Conservation (phyloP, 1,140 invertebrate species). For the Triops longicaudatus region DNA sequence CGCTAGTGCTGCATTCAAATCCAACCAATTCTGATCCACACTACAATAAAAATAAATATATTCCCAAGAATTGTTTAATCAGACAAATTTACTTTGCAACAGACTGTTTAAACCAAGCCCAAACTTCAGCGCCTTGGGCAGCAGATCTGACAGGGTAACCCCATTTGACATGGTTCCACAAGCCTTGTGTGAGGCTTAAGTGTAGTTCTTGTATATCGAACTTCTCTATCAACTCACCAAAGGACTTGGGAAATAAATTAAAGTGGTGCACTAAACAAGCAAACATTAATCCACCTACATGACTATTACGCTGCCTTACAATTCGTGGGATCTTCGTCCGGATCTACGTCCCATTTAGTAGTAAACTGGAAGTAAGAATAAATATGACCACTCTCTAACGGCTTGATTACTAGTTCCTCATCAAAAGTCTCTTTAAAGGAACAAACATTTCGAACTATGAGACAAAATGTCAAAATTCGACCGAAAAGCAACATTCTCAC, state of each 20-base stretch:
- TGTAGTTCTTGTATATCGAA: constrained; percentile 84
- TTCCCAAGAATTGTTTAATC: constrained; percentile 13
- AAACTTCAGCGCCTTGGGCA: constrained; percentile 84
- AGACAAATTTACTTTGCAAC: constrained; percentile 41
- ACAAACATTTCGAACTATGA: background rate
- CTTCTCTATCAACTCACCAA: constrained; percentile 79
- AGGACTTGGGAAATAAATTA: constrained; percentile 76
- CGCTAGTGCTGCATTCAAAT: constrained; percentile 77
- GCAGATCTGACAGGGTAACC: constrained; percentile 79
- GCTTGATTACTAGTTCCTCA: constrained; percentile 73
- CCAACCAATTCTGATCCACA: constrained; percentile 75
- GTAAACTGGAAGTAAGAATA: constrained; percentile 81
- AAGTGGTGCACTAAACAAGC: constrained; percentile 63
- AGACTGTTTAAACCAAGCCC: constrained; percentile 73
- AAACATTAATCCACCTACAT: constrained; percentile 21
- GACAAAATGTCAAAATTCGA: background rate
- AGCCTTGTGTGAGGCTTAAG: constrained; percentile 79
- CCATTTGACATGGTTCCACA: constrained; percentile 89
- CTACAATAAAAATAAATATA: constrained; percentile 33
- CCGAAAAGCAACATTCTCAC: background rate
- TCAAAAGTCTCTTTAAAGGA: constrained; percentile 52
- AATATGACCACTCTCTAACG: constrained; percentile 62
- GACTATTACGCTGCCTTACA: constrained; percentile 7
- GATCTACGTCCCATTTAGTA: constrained; percentile 55
- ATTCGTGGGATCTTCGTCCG: constrained; percentile 34